phyloP scores from a whole-genome alignment of 2,888 invertebrate species.

The Hymenopus coronatus region DNA sequence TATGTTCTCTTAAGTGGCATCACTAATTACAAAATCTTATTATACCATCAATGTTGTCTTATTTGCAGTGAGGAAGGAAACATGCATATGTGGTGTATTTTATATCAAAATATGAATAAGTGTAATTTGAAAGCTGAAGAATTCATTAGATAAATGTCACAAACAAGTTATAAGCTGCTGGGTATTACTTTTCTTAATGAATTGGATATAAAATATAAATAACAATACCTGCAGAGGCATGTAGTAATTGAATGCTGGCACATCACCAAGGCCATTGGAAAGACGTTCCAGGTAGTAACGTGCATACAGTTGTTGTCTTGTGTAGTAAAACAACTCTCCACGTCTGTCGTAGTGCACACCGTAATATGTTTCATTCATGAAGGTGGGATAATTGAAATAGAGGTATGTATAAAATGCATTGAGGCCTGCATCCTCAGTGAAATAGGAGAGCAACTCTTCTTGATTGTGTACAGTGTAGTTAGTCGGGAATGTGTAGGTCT shows the following conservation, averaged over 20 bases:
- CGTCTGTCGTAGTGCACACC: constrained; percentile 48
- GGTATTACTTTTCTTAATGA: too few species aligned
- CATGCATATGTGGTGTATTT: too few species aligned
- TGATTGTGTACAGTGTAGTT: constrained; percentile 33
- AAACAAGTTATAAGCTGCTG: too few species aligned
- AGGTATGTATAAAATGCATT: constrained; percentile 66
- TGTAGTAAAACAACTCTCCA: constrained; percentile 51
- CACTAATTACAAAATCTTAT: too few species aligned
- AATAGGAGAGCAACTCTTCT: constrained; percentile 53
- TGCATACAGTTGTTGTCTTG: constrained; percentile 64
- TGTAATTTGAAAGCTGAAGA: too few species aligned
- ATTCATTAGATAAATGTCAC: too few species aligned
- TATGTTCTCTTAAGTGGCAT: too few species aligned
- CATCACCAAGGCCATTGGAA: constrained; percentile 66
- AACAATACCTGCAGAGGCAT: constrained; percentile 32
- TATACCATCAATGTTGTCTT: too few species aligned
- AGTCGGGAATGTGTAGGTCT: constrained; percentile 27
- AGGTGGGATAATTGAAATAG: constrained; percentile 62
- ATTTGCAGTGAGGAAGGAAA: too few species aligned
- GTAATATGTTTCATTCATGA: constrained; percentile 53
- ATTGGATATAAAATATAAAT: not conserved
- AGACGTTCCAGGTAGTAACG: constrained; percentile 74
- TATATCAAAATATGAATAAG: too few species aligned
- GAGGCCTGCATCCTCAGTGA: constrained; percentile 67
- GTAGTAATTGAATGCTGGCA: constrained; percentile 56